Conservation (phyloP, 2,888 invertebrate species). For the Leptopilina drosophilae region DNA sequence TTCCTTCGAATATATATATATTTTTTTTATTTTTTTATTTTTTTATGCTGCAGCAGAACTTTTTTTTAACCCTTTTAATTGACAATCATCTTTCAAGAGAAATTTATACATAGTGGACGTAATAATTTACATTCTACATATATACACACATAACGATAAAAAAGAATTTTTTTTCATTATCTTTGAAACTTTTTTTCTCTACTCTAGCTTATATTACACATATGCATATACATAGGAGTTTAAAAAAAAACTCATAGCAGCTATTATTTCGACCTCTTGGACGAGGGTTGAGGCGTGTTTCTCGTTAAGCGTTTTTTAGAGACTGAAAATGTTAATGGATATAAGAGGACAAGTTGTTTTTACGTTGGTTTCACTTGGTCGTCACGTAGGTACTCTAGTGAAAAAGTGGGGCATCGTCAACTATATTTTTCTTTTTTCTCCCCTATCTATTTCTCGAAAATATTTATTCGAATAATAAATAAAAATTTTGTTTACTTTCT, state of each 20-base stretch:
- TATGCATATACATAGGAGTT: background rate
- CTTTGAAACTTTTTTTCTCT: background rate
- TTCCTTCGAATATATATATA: background rate
- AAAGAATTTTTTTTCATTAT: background rate
- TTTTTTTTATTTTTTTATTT: too few relatives aligned
- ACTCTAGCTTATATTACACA: background rate
- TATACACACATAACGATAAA: background rate
- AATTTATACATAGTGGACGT: background rate
- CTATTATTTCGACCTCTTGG: background rate
- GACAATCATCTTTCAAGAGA: background rate
- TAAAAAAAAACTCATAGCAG: background rate
- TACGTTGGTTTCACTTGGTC: slow-evolving; percentile 6
- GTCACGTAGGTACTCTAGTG: background rate
- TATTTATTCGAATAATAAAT: background rate
- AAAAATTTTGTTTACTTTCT: too few relatives aligned
- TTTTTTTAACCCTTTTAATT: background rate
- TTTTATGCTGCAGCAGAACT: background rate
- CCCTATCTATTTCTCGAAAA: background rate
- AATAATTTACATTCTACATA: background rate
- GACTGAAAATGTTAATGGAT: slow-evolving; percentile 23
- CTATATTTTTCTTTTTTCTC: background rate
- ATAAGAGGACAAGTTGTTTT: slow-evolving; percentile 32
- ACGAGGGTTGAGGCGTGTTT: slow-evolving; percentile 21
- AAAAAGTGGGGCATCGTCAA: slow-evolving; percentile 24
- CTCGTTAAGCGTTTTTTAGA: slow-evolving; percentile 23